Evolutionary conservation across 2,888 invertebrate genomes (phyloP), one percentile per base, ranked within the genome.

Genomic region (Anthrax anthrax): DNA sequence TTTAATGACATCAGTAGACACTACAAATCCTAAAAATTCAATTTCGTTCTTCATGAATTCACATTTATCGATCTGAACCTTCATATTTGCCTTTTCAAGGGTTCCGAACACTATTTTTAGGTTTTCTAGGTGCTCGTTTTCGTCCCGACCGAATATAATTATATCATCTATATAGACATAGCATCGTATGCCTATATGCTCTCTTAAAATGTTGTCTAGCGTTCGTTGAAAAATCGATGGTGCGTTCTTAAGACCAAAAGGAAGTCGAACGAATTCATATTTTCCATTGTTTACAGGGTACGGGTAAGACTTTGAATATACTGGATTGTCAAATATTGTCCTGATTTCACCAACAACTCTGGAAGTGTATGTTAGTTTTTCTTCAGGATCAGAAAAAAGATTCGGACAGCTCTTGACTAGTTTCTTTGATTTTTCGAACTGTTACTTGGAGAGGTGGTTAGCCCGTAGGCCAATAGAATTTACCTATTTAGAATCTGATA

Each of bases 21-120:
- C n/a, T n/a, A n/a, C n/a, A 43, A 60, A 61, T 6, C 62, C 62
- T 19, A 65, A 50, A 46, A 55, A 64, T 36, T 56, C 53, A 2
- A 63, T 55, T 43, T 54, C 51, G 18, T 54, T 55, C 37, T 47
- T 47, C 13, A 61, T 47, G 48, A 60, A n/a, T n/a, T n/a, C n/a
- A n/a, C n/a, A n/a, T n/a, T n/a, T n/a, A n/a, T n/a, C n/a, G n/a
- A n/a, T n/a, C n/a, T n/a, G n/a, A n/a, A n/a, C n/a, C n/a, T n/a
- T n/a, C n/a, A n/a, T n/a, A n/a, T n/a, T n/a, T n/a, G 49, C 49
- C 3, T n/a, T 13, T 43, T 49, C 42, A 6, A 49, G 23, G 13
- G 47, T 44, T 38, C 42, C 6, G 29, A 48, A 46, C 2, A 45
- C 18, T 13, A 39, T 17, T 37, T 47, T 37, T 10, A 48, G 10